These are phyloP conservation scores for Montipora foliosa DNA, from an alignment of 64 coral and sea anemone species.

Conservation along the genomic window DNA sequence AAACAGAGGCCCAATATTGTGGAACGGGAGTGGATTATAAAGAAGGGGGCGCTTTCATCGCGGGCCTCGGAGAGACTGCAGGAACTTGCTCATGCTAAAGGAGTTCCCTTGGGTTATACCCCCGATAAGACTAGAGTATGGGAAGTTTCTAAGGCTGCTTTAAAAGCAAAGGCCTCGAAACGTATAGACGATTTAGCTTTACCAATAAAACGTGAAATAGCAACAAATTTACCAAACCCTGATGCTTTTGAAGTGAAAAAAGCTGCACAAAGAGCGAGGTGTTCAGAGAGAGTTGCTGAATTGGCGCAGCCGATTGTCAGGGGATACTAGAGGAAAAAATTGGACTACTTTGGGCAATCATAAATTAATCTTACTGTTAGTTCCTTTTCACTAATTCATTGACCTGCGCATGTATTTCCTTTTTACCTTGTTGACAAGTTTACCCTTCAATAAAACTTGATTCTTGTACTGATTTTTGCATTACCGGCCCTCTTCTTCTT, in stretches of 20 bases:
- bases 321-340: not conserved
- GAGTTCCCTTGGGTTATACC: constrained; percentile 66
- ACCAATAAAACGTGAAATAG: constrained; percentile 68
- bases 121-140: constrained; percentile 88
- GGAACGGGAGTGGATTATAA: constrained; percentile 87
- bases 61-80: constrained; percentile 64
- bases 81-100: constrained; percentile 74
- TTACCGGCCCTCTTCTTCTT: too few species aligned
- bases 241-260: constrained; percentile 86
- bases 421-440: too few species aligned
- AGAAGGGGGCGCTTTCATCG: constrained; percentile 58
- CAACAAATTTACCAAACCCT: constrained; percentile 77
- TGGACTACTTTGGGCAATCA: not conserved
- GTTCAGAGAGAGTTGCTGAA: constrained; percentile 72
- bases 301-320: constrained; percentile 77
- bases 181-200: constrained; percentile 80
- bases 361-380: too few species aligned
- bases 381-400: too few species aligned
- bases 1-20: constrained; percentile 58
- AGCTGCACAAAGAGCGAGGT: constrained; percentile 76
- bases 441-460: too few species aligned
- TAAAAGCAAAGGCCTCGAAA: constrained; percentile 63
- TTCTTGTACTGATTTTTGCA: too few species aligned
- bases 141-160: constrained; percentile 80
- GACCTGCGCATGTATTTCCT: too few species aligned